phyloP scores from a whole-genome alignment of 2,888 invertebrate genomes.

The Argyresthia albistria region DNA sequence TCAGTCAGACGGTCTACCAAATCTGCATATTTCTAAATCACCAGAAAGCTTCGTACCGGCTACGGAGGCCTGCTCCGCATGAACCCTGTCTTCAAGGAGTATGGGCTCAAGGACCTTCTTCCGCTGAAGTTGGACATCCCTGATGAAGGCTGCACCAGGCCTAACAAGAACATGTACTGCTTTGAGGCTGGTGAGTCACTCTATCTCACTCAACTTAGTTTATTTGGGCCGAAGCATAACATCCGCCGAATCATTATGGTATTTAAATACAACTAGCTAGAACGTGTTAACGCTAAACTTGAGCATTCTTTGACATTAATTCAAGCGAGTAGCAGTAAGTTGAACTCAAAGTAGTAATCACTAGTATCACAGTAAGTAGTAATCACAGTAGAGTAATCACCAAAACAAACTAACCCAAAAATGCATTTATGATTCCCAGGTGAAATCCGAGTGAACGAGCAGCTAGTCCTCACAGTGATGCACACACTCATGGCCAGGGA shows the following conservation, averaged over 20 bases:
- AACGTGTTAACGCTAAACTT: too few species aligned
- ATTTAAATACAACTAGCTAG: too few species aligned
- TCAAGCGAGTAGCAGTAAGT: too few species aligned
- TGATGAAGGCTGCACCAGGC: constrained; percentile 93
- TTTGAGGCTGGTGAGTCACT: constrained; percentile 85
- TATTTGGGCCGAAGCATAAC: neutral
- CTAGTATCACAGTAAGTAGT: too few species aligned
- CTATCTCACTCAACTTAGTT: neutral
- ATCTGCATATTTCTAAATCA: neutral
- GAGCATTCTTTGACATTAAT: too few species aligned
- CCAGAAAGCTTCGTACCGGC: constrained; percentile 84
- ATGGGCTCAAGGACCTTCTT: constrained; percentile 88
- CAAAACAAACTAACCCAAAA: too few species aligned
- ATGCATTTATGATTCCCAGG: constrained; percentile 50
- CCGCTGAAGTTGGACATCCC: constrained; percentile 92
- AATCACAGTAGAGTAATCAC: too few species aligned
- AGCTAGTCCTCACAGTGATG: constrained; percentile 90
- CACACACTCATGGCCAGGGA: constrained; percentile 93
- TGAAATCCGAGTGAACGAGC: constrained; percentile 94
- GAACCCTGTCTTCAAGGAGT: constrained; percentile 91
- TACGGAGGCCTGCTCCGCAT: constrained; percentile 87
- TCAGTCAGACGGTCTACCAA: too few species aligned
- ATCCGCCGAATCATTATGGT: too few species aligned
- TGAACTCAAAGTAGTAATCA: too few species aligned
- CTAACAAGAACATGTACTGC: constrained; percentile 91